Evolutionary conservation across 2,113 vertebrate species (phyloP).

Genomic region (Paramisgurnus dabryanus): DNA sequence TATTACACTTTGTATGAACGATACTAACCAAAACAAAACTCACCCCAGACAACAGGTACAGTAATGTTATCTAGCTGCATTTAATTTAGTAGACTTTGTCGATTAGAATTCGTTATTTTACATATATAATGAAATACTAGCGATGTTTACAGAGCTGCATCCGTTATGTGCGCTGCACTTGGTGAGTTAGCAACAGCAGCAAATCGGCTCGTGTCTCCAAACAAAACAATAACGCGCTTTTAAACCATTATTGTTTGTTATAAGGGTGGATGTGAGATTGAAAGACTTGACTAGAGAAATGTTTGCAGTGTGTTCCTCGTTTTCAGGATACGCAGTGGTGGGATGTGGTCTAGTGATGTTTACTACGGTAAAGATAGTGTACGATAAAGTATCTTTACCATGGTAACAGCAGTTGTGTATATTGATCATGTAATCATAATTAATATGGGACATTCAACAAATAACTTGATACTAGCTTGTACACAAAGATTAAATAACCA

Average conservation of each 20-base stretch:
- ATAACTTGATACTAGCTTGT: too few species aligned
- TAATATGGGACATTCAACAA: too few species aligned
- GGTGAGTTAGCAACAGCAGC: constrained; percentile 14
- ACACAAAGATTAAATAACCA: too few species aligned
- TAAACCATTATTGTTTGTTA: background rate
- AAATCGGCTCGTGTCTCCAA: background rate
- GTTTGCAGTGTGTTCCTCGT: background rate
- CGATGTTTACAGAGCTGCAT: constrained; percentile 6
- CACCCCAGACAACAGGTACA: background rate
- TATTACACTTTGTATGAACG: constrained; percentile 40
- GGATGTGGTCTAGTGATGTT: background rate
- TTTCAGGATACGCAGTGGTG: background rate
- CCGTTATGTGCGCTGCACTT: background rate
- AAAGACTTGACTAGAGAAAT: background rate
- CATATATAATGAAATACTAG: background rate
- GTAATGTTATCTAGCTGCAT: background rate
- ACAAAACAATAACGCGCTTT: too few species aligned
- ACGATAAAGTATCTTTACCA: background rate
- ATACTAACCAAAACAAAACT: background rate
- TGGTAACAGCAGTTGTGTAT: background rate
- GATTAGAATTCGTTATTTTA: background rate
- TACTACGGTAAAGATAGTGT: background rate
- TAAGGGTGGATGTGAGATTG: background rate
- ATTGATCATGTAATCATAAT: too few species aligned
- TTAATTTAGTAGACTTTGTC: background rate